A percentile compares a stretch with the other conserved stretches of the same genome.
These are phyloP conservation scores for Sapajus apella DNA, from an alignment of 2,113 vertebrate species.

Conservation along the genomic window DNA sequence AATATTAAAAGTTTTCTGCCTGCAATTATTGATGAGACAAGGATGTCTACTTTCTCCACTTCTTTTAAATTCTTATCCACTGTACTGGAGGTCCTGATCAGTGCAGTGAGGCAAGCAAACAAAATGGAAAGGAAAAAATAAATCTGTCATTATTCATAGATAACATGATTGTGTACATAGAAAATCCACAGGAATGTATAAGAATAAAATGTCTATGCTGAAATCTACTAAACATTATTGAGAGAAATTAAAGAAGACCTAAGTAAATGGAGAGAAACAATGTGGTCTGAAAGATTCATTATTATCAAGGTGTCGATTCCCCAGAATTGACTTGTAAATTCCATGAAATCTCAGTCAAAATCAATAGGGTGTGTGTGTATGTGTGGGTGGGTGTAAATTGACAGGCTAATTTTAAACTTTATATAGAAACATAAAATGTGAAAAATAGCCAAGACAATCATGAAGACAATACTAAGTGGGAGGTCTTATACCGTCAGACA, in stretches of 20 bases:
- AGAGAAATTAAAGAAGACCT: background rate
- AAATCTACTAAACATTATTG: constrained; percentile 12
- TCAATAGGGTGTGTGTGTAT: background rate
- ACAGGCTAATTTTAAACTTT: constrained; percentile 7
- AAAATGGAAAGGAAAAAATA: background rate
- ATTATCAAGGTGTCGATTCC: background rate
- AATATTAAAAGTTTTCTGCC: background rate
- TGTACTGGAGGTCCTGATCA: background rate
- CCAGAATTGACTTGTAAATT: background rate
- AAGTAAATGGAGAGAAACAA: background rate
- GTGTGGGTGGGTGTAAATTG: background rate
- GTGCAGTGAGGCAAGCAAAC: background rate
- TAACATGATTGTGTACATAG: background rate
- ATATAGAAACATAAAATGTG: background rate
- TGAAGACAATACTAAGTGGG: background rate
- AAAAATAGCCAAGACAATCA: background rate
- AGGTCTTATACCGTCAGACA: background rate
- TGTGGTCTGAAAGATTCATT: background rate
- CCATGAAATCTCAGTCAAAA: background rate
- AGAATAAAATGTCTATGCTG: background rate
- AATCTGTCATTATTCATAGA: background rate
- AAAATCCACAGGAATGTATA: background rate
- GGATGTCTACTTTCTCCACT: background rate
- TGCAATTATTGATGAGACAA: background rate
- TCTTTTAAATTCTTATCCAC: background rate